Percentiles rank a stretch among this genome's conserved stretches.
These are phyloP conservation scores for Stomatorhinus ivindoensis DNA, from an alignment of 2,113 vertebrate genomes.

Conservation along the genomic window DNA sequence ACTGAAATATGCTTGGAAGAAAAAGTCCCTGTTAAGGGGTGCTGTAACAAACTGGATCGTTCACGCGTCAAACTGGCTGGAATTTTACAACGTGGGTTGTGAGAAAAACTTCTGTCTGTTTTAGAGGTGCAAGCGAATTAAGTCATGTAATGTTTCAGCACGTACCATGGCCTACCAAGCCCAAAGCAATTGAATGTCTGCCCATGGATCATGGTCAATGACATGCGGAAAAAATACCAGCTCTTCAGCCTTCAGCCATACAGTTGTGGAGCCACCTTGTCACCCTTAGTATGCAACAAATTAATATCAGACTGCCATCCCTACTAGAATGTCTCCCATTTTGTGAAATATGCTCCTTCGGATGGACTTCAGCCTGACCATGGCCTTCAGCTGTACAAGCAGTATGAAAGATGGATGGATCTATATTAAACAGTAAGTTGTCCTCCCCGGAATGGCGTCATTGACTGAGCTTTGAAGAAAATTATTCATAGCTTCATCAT, in stretches of 20 bases:
- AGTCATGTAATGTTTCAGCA: background rate
- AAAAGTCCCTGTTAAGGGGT: background rate
- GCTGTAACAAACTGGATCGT: background rate
- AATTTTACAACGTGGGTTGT: background rate
- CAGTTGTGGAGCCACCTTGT: background rate
- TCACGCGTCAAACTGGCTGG: background rate
- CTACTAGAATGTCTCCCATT: background rate
- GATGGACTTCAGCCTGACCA: background rate
- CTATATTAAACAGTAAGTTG: background rate
- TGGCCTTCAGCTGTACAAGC: background rate
- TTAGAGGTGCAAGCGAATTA: background rate
- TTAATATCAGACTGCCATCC: background rate
- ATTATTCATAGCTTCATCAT: background rate
- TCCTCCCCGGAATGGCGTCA: background rate
- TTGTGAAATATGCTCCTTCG: background rate
- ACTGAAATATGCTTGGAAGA: background rate
- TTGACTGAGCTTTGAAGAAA: background rate
- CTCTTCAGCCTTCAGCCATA: background rate
- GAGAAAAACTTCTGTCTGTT: background rate
- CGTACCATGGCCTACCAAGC: background rate
- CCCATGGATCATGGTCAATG: background rate
- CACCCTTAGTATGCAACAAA: background rate
- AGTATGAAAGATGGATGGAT: background rate
- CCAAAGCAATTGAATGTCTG: background rate
- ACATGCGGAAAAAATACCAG: background rate